Evolutionary conservation across 1,140 invertebrate species (phyloP).

Genomic region (Coenobita brevimanus): DNA sequence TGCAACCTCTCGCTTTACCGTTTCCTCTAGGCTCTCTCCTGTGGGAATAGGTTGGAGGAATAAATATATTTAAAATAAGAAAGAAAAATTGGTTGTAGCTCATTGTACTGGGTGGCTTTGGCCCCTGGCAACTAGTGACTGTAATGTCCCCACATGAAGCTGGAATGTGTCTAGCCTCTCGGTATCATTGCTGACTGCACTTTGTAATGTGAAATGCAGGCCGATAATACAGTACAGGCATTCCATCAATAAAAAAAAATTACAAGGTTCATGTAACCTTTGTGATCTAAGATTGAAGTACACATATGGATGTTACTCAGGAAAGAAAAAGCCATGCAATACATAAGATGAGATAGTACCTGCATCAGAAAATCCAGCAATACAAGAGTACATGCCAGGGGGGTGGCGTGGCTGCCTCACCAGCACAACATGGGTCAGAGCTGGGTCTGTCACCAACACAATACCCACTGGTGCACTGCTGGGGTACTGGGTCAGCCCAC

Average conservation of each 20-base stretch:
- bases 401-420: conserved; percentile 76
- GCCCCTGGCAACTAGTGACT: too few relatives aligned
- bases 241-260: too few relatives aligned
- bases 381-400: conserved; percentile 77
- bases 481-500: conserved; percentile 71
- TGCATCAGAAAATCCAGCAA: conserved; percentile 79
- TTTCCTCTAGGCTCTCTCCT: conserved; percentile 78
- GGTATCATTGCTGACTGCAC: too few relatives aligned
- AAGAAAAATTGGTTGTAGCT: too few relatives aligned
- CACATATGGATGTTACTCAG: conserved; percentile 1
- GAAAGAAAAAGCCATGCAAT: conserved; percentile 13
- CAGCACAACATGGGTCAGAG: conserved; percentile 75
- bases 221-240: too few relatives aligned
- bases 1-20: conserved; percentile 77
- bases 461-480: conserved; percentile 77
- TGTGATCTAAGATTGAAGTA: not conserved
- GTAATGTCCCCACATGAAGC: too few relatives aligned
- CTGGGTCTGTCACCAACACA: conserved; percentile 75
- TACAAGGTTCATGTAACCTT: too few relatives aligned
- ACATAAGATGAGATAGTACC: conserved; percentile 71
- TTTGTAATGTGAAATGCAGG: too few relatives aligned
- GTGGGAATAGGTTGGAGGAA: too few relatives aligned
- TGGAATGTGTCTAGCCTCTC: too few relatives aligned
- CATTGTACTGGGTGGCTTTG: too few relatives aligned
- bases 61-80: too few relatives aligned